phyloP scores from a whole-genome alignment of 2,797 vertebrate genomes.

The Luscinia luscinia region DNA sequence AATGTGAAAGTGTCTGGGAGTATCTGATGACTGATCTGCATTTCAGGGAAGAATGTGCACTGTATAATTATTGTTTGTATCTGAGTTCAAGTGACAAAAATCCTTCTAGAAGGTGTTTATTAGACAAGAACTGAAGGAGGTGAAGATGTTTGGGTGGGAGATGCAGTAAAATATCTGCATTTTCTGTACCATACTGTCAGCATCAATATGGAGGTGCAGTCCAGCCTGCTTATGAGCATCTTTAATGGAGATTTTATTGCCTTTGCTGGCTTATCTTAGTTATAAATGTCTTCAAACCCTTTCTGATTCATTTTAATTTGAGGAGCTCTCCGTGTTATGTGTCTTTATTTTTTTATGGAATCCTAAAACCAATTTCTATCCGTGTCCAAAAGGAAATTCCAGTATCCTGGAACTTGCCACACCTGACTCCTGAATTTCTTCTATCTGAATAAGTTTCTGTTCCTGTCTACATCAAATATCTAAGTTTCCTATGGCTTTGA shows the following conservation, averaged over 20 bases:
- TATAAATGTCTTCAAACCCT: neutral
- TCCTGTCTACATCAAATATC: neutral
- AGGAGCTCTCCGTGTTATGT: accelerated
- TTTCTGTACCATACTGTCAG: neutral
- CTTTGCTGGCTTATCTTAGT: neutral
- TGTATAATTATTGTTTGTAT: neutral
- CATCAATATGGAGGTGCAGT: neutral
- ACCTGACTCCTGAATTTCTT: neutral
- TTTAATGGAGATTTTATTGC: neutral
- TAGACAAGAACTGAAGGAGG: neutral
- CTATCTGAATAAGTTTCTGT: neutral
- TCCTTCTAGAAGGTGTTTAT: neutral
- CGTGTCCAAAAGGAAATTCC: neutral
- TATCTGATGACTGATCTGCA: neutral
- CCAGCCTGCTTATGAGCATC: neutral
- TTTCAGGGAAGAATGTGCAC: neutral
- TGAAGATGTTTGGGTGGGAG: neutral
- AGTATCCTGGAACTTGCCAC: neutral
- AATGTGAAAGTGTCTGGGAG: neutral
- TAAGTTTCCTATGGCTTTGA: neutral
- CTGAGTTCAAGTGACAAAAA: neutral
- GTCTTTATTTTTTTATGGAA: neutral
- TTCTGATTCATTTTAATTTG: neutral
- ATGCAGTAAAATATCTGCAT: neutral
- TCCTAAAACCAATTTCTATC: neutral